These are phyloP conservation scores for Diplodus sargus DNA, from an alignment of 2,797 vertebrate genomes.

Conservation along the genomic window DNA sequence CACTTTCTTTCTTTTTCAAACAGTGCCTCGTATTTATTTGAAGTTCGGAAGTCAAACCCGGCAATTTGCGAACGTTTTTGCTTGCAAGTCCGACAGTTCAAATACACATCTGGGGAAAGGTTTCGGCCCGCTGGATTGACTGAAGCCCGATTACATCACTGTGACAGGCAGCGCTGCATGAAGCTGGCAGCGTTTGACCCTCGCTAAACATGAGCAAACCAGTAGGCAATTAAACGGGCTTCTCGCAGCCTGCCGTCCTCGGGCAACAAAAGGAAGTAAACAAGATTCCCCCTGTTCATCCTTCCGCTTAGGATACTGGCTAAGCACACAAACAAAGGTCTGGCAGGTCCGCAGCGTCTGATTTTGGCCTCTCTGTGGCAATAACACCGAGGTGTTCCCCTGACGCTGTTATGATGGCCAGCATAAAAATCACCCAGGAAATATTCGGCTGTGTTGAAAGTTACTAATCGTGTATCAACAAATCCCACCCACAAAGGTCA, in stretches of 20 bases:
- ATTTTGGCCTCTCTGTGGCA: constrained; percentile 30
- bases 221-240: constrained; percentile 36
- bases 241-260: constrained; percentile 46
- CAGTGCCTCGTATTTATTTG: constrained; percentile 22
- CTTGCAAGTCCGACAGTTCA: constrained; percentile 38
- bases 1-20: constrained; percentile 21
- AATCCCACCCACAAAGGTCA: constrained; percentile 56
- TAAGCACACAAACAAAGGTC: constrained; percentile 41
- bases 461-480: constrained; percentile 63
- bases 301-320: constrained; percentile 31
- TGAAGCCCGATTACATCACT: constrained; percentile 53
- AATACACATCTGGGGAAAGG: constrained; percentile 60
- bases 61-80: constrained; percentile 38
- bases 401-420: constrained; percentile 39
- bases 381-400: constrained; percentile 24
- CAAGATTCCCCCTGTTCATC: constrained; percentile 55
- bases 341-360: constrained; percentile 26
- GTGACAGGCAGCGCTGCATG: constrained; percentile 41
- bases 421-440: constrained; percentile 62
- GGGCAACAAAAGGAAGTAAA: constrained; percentile 53
- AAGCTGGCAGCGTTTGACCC: constrained; percentile 46
- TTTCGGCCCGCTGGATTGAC: constrained; percentile 30
- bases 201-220: constrained; percentile 49
- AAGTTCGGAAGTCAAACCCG: constrained; percentile 20
- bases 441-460: constrained; percentile 64